Evolutionary conservation across 2,797 vertebrate species (phyloP), one percentile per base, ranked within the genome.

Genomic region (Eospalax fontanierii): DNA sequence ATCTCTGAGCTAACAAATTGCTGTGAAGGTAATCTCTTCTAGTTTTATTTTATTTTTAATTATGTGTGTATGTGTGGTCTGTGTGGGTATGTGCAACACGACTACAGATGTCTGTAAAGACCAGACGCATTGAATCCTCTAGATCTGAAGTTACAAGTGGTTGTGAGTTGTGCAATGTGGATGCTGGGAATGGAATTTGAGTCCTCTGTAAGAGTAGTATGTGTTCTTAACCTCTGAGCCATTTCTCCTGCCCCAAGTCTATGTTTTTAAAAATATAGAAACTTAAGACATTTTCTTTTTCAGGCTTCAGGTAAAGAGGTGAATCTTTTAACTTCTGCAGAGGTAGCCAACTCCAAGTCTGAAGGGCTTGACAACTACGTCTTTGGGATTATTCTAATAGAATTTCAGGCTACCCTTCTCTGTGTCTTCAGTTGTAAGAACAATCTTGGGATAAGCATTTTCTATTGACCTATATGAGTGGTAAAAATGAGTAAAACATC

Each of bases 341-440:
- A 99, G 97, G 99, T 99, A 93, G 99, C 99, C 79, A 99, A 99
- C 97, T 99, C 98, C n/a, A 99, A 99, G 98, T 99, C 98, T 0
- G 99, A 99, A 96, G 99, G 99, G 97, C 94, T 99, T 97, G 99
- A 99, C 98, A 99, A 99, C 98, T 99, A 99, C 96, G 99, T 99
- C 98, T 99, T 99, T 98, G 99, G 99, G 98, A 99, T 99, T 26
- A 99, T 99, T 79, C 99, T 99, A 96, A 98, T 99, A 96, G 99
- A 99, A 93, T 99, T 99, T 28, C 99, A 99, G 50, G 98, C 99
- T 99, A 99, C 96, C 95, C 98, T 99, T 86, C 98, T 99, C 46
- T 99, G 99, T 66, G 99, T 99, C 89, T 99, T 99, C 97, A 99
- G 99, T 98, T 99, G 97, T 94, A 99, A 99, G 97, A 98, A 98